These are phyloP conservation scores for Pangasius djambal DNA, from an alignment of 2,797 vertebrate genomes.

Conservation along the genomic window DNA sequence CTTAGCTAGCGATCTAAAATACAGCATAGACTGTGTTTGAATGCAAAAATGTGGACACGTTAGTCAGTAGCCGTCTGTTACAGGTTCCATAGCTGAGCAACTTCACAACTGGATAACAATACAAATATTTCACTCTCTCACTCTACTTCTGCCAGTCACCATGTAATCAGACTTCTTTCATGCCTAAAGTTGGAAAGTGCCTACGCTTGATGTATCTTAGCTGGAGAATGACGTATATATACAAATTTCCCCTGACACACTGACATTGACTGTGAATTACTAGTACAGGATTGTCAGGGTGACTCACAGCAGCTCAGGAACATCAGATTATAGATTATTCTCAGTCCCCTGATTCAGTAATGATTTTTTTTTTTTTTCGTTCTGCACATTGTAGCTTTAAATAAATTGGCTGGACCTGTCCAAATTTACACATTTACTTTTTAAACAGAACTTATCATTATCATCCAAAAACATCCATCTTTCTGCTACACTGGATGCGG, in stretches of 20 bases:
- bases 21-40: too few relatives aligned
- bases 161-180: neutral
- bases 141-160: neutral
- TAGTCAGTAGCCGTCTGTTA: too few relatives aligned
- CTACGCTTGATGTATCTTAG: neutral
- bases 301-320: neutral
- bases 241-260: neutral
- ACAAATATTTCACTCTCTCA: neutral
- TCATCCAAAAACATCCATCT: neutral
- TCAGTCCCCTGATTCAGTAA: neutral
- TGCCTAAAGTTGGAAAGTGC: neutral
- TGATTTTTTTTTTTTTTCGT: neutral
- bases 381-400: neutral
- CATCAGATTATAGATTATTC: constrained; percentile 5
- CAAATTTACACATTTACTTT: neutral
- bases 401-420: neutral
- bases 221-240: neutral
- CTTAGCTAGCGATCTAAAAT: too few relatives aligned
- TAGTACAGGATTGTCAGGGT: neutral
- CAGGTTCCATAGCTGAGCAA: too few relatives aligned
- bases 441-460: neutral
- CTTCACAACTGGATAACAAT: neutral
- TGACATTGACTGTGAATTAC: neutral
- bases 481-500: neutral
- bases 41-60: too few relatives aligned